A percentile compares a stretch with the other conserved stretches of the same genome.
These are phyloP conservation scores for Drosophila anomelani DNA, from an alignment of 2,888 invertebrate species.

Conservation along the genomic window DNA sequence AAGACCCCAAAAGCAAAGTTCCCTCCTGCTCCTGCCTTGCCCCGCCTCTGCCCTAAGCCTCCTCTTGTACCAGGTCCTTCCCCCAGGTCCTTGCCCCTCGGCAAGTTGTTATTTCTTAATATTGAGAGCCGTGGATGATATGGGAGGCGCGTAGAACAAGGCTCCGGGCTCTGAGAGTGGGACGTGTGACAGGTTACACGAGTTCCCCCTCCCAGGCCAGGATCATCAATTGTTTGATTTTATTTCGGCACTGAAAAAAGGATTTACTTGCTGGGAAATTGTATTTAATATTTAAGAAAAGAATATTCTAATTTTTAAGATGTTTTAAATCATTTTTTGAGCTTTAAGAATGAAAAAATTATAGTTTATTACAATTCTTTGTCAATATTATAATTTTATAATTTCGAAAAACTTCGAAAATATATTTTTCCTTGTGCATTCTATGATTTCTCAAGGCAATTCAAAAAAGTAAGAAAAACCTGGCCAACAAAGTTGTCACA, in stretches of 20 bases:
- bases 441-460: constrained; percentile 2
- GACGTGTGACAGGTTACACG: constrained; percentile 13
- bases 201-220: not conserved
- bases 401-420: not conserved
- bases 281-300: too few relatives aligned
- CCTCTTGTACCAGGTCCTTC: constrained; percentile 13
- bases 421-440: too few relatives aligned
- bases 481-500: constrained; percentile 5
- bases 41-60: constrained; percentile 6
- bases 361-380: too few relatives aligned
- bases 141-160: constrained; percentile 15
- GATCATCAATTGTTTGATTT: constrained; percentile 20
- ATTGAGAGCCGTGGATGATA: constrained; percentile 62
- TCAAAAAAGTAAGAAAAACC: not conserved
- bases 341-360: not conserved
- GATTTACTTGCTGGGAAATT: not conserved
- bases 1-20: constrained; percentile 69
- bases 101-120: constrained; percentile 78
- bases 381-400: rapidly evolving
- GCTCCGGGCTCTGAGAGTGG: constrained; percentile 1
- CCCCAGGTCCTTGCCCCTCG: constrained; percentile 40
- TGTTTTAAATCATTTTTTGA: not conserved
- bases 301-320: too few relatives aligned
- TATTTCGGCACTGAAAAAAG: not conserved
- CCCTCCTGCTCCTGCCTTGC: constrained; percentile 2